phyloP scores from a whole-genome alignment of 2,888 invertebrate species.

The Troilus luridus region DNA sequence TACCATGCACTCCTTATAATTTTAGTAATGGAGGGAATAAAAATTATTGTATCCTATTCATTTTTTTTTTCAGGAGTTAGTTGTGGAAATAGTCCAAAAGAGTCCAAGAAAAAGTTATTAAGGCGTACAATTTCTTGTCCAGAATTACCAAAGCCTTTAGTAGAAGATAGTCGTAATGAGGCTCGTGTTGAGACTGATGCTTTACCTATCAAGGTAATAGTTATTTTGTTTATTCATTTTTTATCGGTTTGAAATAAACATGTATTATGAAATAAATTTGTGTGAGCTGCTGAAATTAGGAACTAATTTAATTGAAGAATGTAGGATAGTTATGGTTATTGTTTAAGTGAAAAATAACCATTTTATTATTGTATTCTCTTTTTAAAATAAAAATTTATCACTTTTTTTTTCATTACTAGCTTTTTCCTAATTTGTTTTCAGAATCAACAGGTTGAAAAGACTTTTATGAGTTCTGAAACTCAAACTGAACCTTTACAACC shows the following conservation, averaged over 20 bases:
- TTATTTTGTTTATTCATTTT: neutral
- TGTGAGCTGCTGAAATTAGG: too few relatives aligned
- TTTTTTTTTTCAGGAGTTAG: slow-evolving; percentile 63
- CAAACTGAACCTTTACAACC: slow-evolving; percentile 74
- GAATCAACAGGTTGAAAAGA: slow-evolving; percentile 60
- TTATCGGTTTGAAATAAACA: neutral
- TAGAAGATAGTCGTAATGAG: neutral
- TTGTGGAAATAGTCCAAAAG: slow-evolving; percentile 71
- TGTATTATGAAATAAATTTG: neutral
- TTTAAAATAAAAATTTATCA: neutral
- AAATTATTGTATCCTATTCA: neutral
- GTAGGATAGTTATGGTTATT: neutral
- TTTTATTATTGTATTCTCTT: neutral
- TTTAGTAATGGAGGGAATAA: too few relatives aligned
- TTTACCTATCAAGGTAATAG: neutral
- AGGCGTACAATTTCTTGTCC: slow-evolving; percentile 79
- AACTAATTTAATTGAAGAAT: too few relatives aligned
- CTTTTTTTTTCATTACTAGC: neutral
- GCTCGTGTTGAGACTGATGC: neutral
- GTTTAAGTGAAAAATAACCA: neutral
- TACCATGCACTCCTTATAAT: too few relatives aligned
- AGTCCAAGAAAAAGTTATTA: slow-evolving; percentile 69
- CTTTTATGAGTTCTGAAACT: slow-evolving; percentile 76
- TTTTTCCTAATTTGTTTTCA: neutral
- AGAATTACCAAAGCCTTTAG: slow-evolving; percentile 70